phyloP scores from a whole-genome alignment of 2,113 vertebrate species.

The Megatriorchis doriae region DNA sequence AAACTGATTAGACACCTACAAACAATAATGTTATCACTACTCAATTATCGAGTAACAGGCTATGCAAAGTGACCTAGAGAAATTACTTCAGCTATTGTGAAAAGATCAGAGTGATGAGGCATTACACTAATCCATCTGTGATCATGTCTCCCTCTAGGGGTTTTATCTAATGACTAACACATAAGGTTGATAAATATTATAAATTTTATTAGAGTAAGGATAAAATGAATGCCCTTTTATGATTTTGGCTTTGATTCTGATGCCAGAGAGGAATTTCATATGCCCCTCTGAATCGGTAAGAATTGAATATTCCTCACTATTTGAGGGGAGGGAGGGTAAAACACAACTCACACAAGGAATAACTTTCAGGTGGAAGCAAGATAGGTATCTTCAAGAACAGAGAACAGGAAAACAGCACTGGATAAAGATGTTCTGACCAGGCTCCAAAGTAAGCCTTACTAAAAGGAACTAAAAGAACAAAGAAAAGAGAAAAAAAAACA shows the following conservation, averaged over 20 bases:
- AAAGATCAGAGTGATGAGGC: not conserved
- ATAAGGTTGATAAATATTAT: slow-evolving; percentile 2
- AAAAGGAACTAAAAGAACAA: not conserved
- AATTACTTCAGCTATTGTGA: slow-evolving; percentile 1
- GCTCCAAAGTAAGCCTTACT: not conserved
- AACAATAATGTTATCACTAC: slow-evolving; percentile 4
- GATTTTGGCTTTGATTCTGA: not conserved
- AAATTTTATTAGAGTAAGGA: not conserved
- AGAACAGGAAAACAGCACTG: not conserved
- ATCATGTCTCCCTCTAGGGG: slow-evolving; percentile 59
- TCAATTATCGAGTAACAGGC: slow-evolving; percentile 24
- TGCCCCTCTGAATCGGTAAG: not conserved
- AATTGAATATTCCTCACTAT: not conserved
- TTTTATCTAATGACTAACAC: slow-evolving; percentile 40
- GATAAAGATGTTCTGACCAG: not conserved
- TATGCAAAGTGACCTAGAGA: slow-evolving; percentile 41
- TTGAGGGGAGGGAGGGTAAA: not conserved
- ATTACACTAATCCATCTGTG: slow-evolving; percentile 35
- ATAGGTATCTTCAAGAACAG: not conserved
- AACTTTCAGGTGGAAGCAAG: not conserved
- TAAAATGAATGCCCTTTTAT: not conserved
- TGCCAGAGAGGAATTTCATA: not conserved
- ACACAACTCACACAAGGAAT: not conserved
- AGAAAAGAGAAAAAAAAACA: not conserved
- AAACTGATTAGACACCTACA: not conserved